Percentiles rank a stretch among this genome's conserved stretches.
Conservation (phyloP, 2,888 invertebrate genomes). For the Microctonus brassicae region DNA sequence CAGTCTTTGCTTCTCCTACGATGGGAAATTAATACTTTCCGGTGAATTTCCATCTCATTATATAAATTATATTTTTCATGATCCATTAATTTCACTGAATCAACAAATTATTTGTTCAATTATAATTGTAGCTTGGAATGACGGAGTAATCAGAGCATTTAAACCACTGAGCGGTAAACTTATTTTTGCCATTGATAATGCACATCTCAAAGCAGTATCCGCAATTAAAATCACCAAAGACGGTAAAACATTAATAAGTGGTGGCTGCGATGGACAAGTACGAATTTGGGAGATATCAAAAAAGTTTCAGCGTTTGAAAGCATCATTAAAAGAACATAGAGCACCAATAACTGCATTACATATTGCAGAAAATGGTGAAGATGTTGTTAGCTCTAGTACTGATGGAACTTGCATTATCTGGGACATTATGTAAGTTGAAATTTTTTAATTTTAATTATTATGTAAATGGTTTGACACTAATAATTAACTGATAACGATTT, state of each 20-base stretch:
- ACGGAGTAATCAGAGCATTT: constrained; percentile 85
- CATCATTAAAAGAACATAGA: constrained; percentile 91
- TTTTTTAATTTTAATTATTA: not conserved
- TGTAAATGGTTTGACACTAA: not conserved
- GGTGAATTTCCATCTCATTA: constrained; percentile 67
- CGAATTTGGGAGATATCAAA: constrained; percentile 84
- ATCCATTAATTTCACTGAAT: too few species aligned
- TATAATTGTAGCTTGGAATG: constrained; percentile 78
- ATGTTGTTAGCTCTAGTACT: constrained; percentile 89
- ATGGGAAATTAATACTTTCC: constrained; percentile 85
- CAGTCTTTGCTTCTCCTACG: constrained; percentile 80
- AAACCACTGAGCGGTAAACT: constrained; percentile 85
- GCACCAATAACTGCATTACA: constrained; percentile 87
- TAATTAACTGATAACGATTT: not conserved
- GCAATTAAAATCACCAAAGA: constrained; percentile 82
- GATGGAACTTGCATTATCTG: constrained; percentile 96
- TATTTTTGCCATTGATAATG: constrained; percentile 87
- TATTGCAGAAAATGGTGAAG: constrained; percentile 81
- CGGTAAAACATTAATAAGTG: constrained; percentile 83
- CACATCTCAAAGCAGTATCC: constrained; percentile 91
- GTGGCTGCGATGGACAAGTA: constrained; percentile 93
- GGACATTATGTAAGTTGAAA: constrained; percentile 80
- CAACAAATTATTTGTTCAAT: too few species aligned
- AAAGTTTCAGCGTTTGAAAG: constrained; percentile 77
- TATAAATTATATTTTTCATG: not conserved